Evolutionary conservation across 2,797 vertebrate genomes (phyloP).

Genomic region (Manis crassicaudata): DNA sequence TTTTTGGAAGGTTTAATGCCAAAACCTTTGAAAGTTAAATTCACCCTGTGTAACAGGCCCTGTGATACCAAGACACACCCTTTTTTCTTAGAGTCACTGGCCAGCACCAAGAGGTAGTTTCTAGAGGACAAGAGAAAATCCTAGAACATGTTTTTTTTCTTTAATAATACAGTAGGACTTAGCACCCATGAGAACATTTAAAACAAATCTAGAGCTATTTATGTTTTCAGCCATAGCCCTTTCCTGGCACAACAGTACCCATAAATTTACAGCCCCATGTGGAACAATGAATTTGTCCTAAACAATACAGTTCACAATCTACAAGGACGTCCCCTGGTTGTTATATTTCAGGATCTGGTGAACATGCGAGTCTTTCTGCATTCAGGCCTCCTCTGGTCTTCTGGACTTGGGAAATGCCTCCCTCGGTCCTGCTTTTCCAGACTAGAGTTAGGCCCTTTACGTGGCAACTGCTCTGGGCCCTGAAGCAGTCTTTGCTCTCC

Average conservation of each 20-base stretch:
- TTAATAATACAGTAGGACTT: constrained; percentile 36
- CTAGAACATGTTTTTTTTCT: neutral
- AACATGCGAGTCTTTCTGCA: neutral
- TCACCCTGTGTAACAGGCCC: neutral
- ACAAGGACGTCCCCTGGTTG: neutral
- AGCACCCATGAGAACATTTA: constrained; percentile 51
- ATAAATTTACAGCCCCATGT: neutral
- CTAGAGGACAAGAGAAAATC: neutral
- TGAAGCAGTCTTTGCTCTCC: neutral
- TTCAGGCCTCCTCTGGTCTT: neutral
- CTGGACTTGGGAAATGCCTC: neutral
- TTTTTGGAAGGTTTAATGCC: too few relatives aligned
- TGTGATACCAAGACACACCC: neutral
- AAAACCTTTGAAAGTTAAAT: neutral
- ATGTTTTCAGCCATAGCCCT: neutral
- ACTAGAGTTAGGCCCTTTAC: neutral
- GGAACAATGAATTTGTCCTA: constrained; percentile 48
- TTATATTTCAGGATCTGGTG: neutral
- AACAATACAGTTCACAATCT: neutral
- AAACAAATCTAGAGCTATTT: constrained; percentile 43
- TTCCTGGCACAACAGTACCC: constrained; percentile 15
- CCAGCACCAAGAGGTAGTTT: neutral
- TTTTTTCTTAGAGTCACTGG: neutral
- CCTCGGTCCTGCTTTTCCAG: neutral
- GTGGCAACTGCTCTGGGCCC: neutral